Evolutionary conservation across 2,113 vertebrate genomes (phyloP).

Genomic region (Connochaetes taurinus): DNA sequence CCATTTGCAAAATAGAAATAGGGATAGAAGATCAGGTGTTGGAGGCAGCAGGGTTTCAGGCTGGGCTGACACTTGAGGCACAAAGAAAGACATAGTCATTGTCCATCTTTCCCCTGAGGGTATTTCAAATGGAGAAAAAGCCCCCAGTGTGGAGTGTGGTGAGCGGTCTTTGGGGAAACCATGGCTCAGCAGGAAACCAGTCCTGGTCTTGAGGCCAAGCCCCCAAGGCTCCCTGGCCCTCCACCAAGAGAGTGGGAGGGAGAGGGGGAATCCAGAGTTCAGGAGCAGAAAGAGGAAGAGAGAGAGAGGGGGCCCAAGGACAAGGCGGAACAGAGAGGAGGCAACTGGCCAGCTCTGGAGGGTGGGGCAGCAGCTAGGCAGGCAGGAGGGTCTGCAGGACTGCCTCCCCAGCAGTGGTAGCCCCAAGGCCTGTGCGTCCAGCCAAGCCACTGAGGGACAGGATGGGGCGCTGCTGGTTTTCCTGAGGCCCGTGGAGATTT

Average conservation of each 20-base stretch:
- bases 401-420: background rate
- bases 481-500: background rate
- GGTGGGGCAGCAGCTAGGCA: background rate
- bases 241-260: background rate
- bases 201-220: background rate
- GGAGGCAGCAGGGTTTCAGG: background rate
- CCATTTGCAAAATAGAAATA: background rate
- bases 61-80: background rate
- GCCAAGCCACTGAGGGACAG: background rate
- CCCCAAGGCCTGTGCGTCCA: background rate
- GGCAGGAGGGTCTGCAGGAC: background rate
- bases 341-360: background rate
- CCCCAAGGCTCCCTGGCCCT: background rate
- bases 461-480: background rate
- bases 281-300: slow-evolving; percentile 55
- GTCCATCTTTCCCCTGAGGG: background rate
- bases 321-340: slow-evolving; percentile 46
- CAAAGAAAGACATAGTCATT: background rate
- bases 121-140: background rate
- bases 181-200: background rate
- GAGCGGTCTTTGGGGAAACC: background rate
- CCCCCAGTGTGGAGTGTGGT: background rate
- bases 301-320: background rate
- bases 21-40: background rate
- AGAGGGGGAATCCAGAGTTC: background rate